A percentile compares a stretch with the other conserved stretches of the same genome.
phyloP scores from a whole-genome alignment of 2,888 invertebrate genomes.

The Drosophila borealis region DNA sequence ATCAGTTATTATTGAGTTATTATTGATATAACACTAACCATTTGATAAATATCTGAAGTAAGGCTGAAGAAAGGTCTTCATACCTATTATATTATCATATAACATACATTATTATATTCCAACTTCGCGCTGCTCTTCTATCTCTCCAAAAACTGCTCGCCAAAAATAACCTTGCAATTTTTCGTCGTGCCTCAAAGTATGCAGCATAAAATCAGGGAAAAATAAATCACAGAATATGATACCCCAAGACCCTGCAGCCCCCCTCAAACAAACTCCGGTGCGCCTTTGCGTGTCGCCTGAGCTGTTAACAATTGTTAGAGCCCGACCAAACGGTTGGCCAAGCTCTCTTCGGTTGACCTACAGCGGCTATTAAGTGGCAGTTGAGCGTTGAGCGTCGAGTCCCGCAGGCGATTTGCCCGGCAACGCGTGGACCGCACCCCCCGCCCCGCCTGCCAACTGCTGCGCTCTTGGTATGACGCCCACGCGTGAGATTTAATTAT shows the following conservation, averaged over 20 bases:
- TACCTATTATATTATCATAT: not conserved
- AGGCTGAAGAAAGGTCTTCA: no score
- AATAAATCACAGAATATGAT: slow-evolving; percentile 30
- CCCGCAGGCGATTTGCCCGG: slow-evolving; percentile 44
- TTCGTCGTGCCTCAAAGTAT: slow-evolving; percentile 27
- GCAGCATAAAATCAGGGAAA: slow-evolving; percentile 13
- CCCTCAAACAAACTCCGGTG: slow-evolving; percentile 18
- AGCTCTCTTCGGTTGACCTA: slow-evolving; percentile 72
- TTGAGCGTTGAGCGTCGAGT: slow-evolving; percentile 18
- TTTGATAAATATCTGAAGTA: no score
- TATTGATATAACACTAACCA: no score
- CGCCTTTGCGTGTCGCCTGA: slow-evolving; percentile 50
- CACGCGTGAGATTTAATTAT: slow-evolving; percentile 78
- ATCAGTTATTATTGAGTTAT: not conserved
- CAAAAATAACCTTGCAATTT: slow-evolving; percentile 25
- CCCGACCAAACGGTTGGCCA: slow-evolving; percentile 63
- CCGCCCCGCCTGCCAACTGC: not conserved
- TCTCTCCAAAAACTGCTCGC: not conserved
- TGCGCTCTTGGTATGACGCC: slow-evolving; percentile 36
- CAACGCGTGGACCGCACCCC: slow-evolving; percentile 48
- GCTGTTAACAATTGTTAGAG: slow-evolving; percentile 30
- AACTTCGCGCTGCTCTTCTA: not conserved
- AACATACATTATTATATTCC: slow-evolving; percentile 11
- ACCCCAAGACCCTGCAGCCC: slow-evolving; percentile 1
- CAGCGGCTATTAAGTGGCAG: slow-evolving; percentile 50